Base-by-base conservation (phyloP, 2,113 vertebrate genomes). In the Hepsetus odoe region DNA sequence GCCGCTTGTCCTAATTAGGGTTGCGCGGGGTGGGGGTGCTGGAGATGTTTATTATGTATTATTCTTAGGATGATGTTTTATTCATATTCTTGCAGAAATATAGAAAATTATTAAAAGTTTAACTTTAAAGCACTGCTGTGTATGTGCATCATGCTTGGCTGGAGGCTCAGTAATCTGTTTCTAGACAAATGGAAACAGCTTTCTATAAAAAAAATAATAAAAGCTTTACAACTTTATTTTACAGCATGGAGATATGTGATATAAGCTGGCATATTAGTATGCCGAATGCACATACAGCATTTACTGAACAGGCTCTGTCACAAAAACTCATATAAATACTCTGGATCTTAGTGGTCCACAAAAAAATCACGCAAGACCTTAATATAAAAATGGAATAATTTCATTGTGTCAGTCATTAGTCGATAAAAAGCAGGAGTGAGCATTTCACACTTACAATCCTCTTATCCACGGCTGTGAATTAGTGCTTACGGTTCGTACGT, bases 241-340 rank as follows among this genome's bases (percentile, higher is more conserved):
- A 22, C 28, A 24, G 18, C 6, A 51, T n/a, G 9, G 7, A 53
- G 24, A 55, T 13, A 55, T n/a, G n/a, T 16, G 0, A 51, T 66
- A 51, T 66, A 75, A 28, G 20, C 65, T 44, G 51, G 30, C 14
- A 51, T 38, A 51, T 46, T 33, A 18, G 7, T 74, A 42, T 38
- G 28, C 11, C 16, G 9, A n/a, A 20, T 55, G 7, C 24, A 66
- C 26, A 32, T 32, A 42, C 5, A 61, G 7, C 64, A 51, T 64
- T n/a, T 18, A 32, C n/a, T 56, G 59, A 72, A 76, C 76, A 81
- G 68, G 44, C 44, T 71, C 12, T 30, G 53, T 70, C 73, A 30
- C 12, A 20, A 5, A 46, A 33, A 77, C 35, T 73, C 28, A 51
- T 22, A 59, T 61, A 73, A 79, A 73, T 58, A 73, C 18, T 59